phyloP scores from a whole-genome alignment of 30 jellyfish, hydroid and myxozoan species.

The Turritopsis rubra region DNA sequence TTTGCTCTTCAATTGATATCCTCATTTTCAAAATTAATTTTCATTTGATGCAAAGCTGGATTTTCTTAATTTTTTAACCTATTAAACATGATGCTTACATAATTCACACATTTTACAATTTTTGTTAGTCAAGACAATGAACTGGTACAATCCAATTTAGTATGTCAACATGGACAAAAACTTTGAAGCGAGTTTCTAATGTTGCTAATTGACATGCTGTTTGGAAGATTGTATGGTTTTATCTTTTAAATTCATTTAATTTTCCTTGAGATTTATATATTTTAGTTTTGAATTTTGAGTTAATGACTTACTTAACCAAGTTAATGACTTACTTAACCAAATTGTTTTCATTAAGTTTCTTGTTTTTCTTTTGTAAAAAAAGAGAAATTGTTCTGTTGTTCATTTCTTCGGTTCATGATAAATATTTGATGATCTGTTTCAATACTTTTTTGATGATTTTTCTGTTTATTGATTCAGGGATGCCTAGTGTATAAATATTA shows the following conservation, averaged over 20 bases:
- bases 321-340: background rate
- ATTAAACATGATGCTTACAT: background rate
- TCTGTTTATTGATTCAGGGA: background rate
- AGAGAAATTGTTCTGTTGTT: background rate
- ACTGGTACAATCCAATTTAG: background rate
- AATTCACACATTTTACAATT: background rate
- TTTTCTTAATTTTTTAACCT: background rate
- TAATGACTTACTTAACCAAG: background rate
- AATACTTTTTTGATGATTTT: background rate
- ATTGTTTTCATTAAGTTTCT: background rate
- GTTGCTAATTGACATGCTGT: background rate
- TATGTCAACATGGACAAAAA: too few relatives aligned
- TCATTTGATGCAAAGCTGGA: background rate
- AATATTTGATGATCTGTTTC: background rate
- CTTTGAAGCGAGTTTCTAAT: too few relatives aligned
- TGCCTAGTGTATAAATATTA: background rate
- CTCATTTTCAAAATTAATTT: background rate
- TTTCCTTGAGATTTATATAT: background rate
- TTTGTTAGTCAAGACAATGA: background rate
- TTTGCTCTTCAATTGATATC: background rate
- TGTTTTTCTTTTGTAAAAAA: background rate
- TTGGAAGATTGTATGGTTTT: background rate
- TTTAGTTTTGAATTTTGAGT: background rate
- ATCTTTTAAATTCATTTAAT: background rate
- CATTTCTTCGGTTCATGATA: background rate